Evolutionary conservation across 2,797 vertebrate species (phyloP).

Genomic region (Distichodus sexfasciatus): DNA sequence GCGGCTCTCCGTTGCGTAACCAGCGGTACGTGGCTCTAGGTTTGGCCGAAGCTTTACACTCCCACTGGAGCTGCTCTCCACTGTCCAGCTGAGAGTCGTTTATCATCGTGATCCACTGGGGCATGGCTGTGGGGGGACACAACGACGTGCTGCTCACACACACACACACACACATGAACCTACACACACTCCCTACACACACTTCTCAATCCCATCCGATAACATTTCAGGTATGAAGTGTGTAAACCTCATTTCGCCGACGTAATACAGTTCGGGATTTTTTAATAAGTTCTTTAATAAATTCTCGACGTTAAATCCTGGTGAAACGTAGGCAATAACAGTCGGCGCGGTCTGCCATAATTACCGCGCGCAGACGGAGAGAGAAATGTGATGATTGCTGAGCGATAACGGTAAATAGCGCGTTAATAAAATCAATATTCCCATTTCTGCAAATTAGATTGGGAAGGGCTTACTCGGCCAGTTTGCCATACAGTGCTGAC

Average conservation of each 20-base stretch:
- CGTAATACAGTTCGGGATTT: neutral
- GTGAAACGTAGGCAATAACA: neutral
- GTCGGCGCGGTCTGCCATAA: neutral
- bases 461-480: neutral
- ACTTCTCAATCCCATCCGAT: neutral
- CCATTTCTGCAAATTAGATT: neutral
- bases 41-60: constrained; percentile 89
- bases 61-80: constrained; percentile 90
- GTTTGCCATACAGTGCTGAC: no score
- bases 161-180: neutral
- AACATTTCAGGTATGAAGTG: neutral
- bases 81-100: constrained; percentile 94
- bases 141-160: neutral
- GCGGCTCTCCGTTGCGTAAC: constrained; percentile 85
- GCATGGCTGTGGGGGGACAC: constrained; percentile 76
- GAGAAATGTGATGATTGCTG: neutral
- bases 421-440: neutral
- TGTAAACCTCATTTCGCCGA: no score
- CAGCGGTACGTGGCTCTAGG: constrained; percentile 90
- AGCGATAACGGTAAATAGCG: neutral
- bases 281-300: neutral
- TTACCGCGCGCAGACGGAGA: neutral
- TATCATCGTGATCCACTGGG: constrained; percentile 90
- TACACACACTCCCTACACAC: no score
- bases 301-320: no score